Conservation (phyloP, 2,888 invertebrate species). For the Mesorhabditis sp. region DNA sequence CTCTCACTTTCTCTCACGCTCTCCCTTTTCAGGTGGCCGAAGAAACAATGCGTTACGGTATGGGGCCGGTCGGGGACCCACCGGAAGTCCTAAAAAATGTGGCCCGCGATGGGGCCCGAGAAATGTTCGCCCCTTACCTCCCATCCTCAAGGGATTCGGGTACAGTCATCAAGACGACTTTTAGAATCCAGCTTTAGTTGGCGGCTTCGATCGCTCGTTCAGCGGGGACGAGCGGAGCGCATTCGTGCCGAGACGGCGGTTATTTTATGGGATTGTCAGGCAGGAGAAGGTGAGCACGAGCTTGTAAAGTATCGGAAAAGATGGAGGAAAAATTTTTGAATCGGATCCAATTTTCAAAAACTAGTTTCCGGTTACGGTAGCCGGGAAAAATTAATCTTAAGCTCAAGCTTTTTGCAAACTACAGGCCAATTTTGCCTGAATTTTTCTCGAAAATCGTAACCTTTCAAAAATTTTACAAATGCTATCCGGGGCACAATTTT, state of each 20-base stretch:
- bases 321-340: too few species aligned
- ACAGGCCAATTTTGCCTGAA: too few species aligned
- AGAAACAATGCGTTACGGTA: constrained; percentile 17
- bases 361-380: too few species aligned
- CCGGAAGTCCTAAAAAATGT: constrained; percentile 12
- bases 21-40: constrained; percentile 8
- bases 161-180: too few species aligned
- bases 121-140: constrained; percentile 13
- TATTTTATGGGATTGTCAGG: constrained; percentile 31
- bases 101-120: background rate
- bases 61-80: constrained; percentile 9
- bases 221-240: constrained; percentile 11
- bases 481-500: too few species aligned
- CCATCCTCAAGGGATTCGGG: background rate
- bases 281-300: constrained; percentile 16
- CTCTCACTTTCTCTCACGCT: too few species aligned
- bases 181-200: background rate
- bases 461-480: too few species aligned
- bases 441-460: too few species aligned
- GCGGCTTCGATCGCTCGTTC: background rate
- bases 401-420: too few species aligned
- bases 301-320: background rate
- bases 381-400: too few species aligned
- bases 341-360: too few species aligned
- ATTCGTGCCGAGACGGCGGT: constrained; percentile 41